A percentile compares a stretch with the other conserved stretches of the same genome.
phyloP scores from a whole-genome alignment of 2,888 invertebrate species.

The Campoplex nolae region DNA sequence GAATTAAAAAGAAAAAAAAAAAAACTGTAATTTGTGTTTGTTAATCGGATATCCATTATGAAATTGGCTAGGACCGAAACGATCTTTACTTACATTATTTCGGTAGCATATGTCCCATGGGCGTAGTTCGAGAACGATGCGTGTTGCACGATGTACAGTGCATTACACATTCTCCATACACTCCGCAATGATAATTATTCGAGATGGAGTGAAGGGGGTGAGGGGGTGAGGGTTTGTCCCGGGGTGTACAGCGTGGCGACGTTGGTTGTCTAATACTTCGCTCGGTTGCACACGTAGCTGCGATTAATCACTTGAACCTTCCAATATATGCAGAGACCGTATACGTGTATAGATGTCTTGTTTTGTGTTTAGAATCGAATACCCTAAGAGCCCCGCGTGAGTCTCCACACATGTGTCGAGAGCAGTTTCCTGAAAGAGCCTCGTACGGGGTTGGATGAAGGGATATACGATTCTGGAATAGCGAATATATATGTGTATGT shows the following conservation, averaged over 20 bases:
- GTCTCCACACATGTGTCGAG: slow-evolving; percentile 62
- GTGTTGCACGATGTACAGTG: slow-evolving; percentile 49
- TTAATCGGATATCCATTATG: slow-evolving; percentile 29
- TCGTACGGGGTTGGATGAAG: slow-evolving; percentile 30
- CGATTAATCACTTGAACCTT: slow-evolving; percentile 67
- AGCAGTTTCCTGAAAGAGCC: slow-evolving; percentile 51
- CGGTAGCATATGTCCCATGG: slow-evolving; percentile 63
- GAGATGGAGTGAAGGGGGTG: slow-evolving; percentile 18
- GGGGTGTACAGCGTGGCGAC: slow-evolving; percentile 53
- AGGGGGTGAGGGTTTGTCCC: slow-evolving; percentile 27
- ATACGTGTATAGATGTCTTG: slow-evolving; percentile 12
- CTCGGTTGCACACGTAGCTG: slow-evolving; percentile 65
- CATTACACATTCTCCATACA: slow-evolving; percentile 62
- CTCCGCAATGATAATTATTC: slow-evolving; percentile 60
- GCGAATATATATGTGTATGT: slow-evolving; percentile 26
- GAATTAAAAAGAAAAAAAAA: neutral
- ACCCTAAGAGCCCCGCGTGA: slow-evolving; percentile 63
- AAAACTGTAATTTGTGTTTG: neutral
- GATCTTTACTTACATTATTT: slow-evolving; percentile 52
- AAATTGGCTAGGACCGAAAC: slow-evolving; percentile 42
- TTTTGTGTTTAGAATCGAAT: slow-evolving; percentile 57
- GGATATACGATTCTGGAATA: slow-evolving; percentile 35
- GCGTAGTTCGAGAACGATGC: slow-evolving; percentile 50
- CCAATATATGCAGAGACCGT: slow-evolving; percentile 20
- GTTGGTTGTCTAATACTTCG: slow-evolving; percentile 64